Conservation (phyloP, 2,113 vertebrate genomes). For the Erythrocercus mccallii region DNA sequence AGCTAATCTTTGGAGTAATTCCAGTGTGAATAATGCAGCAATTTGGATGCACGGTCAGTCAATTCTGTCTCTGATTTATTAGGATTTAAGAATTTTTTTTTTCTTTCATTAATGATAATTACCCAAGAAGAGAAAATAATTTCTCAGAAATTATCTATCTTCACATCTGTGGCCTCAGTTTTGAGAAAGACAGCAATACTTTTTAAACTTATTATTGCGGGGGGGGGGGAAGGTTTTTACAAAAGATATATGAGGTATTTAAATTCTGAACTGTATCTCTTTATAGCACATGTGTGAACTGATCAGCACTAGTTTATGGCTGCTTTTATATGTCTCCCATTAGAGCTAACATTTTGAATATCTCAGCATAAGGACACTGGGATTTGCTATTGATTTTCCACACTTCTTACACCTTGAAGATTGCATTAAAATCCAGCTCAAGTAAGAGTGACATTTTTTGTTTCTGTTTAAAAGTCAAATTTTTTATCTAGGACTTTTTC, state of each 20-base stretch:
- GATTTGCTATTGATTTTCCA: conserved; percentile 75
- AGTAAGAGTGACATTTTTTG: conserved; percentile 71
- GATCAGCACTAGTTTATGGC: conserved; percentile 59
- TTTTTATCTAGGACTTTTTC: conserved; percentile 62
- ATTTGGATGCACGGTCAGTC: conserved; percentile 81
- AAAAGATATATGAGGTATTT: conserved; percentile 67
- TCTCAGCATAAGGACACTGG: conserved; percentile 69
- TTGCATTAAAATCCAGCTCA: conserved; percentile 70
- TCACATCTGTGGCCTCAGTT: conserved; percentile 58
- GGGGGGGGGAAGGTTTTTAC: conserved; percentile 6
- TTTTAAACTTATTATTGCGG: conserved; percentile 63
- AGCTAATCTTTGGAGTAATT: conserved; percentile 84
- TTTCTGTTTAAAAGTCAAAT: conserved; percentile 64
- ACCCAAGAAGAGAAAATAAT: conserved; percentile 77
- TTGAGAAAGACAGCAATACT: conserved; percentile 54
- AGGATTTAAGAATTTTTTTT: conserved; percentile 72
- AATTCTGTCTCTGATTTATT: conserved; percentile 78
- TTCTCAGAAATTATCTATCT: conserved; percentile 65
- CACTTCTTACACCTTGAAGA: conserved; percentile 67
- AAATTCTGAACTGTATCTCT: conserved; percentile 66
- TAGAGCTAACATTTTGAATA: conserved; percentile 76
- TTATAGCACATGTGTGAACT: conserved; percentile 65
- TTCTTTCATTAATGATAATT: conserved; percentile 80
- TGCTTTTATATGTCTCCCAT: conserved; percentile 60
- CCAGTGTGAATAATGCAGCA: conserved; percentile 82